Conservation (phyloP, 2,113 vertebrate genomes). For the Zosterops pallidus region DNA sequence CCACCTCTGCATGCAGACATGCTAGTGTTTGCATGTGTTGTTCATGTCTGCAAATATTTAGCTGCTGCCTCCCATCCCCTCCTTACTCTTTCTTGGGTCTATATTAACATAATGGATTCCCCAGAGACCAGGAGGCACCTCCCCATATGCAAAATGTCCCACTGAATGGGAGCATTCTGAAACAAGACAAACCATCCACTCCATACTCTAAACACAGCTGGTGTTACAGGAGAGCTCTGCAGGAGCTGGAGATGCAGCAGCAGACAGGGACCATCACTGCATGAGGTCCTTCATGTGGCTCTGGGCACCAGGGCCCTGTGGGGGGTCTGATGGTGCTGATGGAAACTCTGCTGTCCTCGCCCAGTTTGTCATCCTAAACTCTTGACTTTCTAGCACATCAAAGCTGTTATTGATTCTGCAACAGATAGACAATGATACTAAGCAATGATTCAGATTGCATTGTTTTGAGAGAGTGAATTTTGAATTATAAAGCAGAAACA, state of each 20-base stretch:
- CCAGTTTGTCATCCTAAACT: not conserved
- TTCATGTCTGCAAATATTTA: not conserved
- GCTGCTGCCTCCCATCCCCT: not conserved
- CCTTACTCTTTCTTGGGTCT: not conserved
- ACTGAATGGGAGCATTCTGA: not conserved
- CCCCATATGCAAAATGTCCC: not conserved
- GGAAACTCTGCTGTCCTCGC: not conserved
- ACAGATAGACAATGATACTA: not conserved
- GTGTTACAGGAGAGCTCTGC: accelerated
- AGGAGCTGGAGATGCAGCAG: not conserved
- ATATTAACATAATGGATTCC: not conserved
- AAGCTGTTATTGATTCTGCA: not conserved
- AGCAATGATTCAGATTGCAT: not conserved
- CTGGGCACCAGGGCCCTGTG: not conserved
- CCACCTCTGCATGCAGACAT: not conserved
- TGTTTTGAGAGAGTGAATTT: not conserved
- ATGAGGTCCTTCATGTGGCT: accelerated
- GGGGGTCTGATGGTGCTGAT: not conserved
- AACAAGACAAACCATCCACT: not conserved
- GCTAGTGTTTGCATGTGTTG: not conserved
- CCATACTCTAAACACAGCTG: not conserved
- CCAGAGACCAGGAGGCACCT: not conserved
- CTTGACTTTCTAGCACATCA: not conserved
- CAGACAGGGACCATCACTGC: accelerated
- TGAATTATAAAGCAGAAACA: not conserved